A percentile compares a stretch with the other conserved stretches of the same genome.
These are phyloP conservation scores for Fratercula arctica DNA, from an alignment of 2,797 vertebrate genomes.

Conservation along the genomic window DNA sequence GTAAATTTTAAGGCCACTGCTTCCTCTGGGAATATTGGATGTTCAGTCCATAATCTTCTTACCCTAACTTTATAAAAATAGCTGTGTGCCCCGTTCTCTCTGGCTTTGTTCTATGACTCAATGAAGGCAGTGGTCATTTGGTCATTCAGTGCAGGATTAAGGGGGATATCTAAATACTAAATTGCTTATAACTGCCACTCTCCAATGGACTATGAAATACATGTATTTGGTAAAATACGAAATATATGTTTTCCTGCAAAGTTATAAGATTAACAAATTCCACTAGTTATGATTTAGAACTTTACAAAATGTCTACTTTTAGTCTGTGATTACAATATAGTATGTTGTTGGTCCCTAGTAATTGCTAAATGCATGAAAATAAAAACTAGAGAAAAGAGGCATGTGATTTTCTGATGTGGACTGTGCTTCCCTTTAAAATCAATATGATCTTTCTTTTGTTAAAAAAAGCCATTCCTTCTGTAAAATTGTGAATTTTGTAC, in stretches of 20 bases:
- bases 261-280: background rate
- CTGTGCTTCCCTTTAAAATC: background rate
- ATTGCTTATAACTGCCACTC: background rate
- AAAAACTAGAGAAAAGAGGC: background rate
- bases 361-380: background rate
- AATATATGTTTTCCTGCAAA: background rate
- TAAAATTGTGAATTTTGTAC: background rate
- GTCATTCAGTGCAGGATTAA: background rate
- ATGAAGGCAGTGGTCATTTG: background rate
- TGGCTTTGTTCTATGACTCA: background rate
- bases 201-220: background rate
- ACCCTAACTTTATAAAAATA: background rate
- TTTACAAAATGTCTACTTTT: background rate
- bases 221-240: background rate
- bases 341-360: background rate
- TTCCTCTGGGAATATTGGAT: background rate
- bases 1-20: background rate
- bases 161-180: background rate
- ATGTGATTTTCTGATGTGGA: background rate
- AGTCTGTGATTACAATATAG: background rate
- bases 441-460: background rate
- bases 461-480: background rate
- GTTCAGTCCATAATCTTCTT: rapidly evolving
- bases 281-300: background rate
- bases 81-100: background rate